Evolutionary conservation across 2,888 invertebrate species (phyloP).

Genomic region (Trachelus stipa): DNA sequence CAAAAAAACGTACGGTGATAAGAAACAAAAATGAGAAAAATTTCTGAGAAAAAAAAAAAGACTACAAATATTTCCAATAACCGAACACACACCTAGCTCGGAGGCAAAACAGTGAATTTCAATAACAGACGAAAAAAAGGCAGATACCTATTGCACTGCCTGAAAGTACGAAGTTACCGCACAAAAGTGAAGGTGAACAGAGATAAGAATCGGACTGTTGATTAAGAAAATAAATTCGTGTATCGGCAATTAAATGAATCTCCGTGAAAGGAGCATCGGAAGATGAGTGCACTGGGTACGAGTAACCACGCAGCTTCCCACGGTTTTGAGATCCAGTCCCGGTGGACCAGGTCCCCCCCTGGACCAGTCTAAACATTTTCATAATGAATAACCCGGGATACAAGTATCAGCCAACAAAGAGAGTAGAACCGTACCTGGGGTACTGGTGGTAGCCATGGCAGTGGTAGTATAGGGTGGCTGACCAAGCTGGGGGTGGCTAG

Average conservation of each 20-base stretch:
- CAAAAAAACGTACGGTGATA: too few relatives aligned
- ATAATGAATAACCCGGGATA: too few relatives aligned
- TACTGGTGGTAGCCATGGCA: slow-evolving; percentile 67
- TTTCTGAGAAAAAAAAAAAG: too few relatives aligned
- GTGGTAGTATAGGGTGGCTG: slow-evolving; percentile 72
- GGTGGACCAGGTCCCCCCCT: slow-evolving; percentile 18
- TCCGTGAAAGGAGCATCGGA: slow-evolving; percentile 64
- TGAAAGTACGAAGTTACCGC: too few relatives aligned
- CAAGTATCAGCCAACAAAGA: too few relatives aligned
- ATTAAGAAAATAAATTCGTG: slow-evolving; percentile 47
- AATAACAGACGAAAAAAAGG: too few relatives aligned
- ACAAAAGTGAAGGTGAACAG: not conserved
- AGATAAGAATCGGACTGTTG: too few relatives aligned
- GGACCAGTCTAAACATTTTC: slow-evolving; percentile 46
- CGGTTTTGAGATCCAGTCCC: slow-evolving; percentile 38
- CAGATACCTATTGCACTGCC: too few relatives aligned
- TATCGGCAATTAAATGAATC: slow-evolving; percentile 62
- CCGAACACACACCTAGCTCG: too few relatives aligned
- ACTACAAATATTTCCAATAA: too few relatives aligned
- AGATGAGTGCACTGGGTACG: slow-evolving; percentile 64
- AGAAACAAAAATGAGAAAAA: too few relatives aligned
- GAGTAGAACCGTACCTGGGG: slow-evolving; percentile 67
- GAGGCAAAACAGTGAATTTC: too few relatives aligned
- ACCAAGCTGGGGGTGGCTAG: slow-evolving; percentile 70
- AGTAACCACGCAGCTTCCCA: slow-evolving; percentile 58